Evolutionary conservation across 2,888 invertebrate species (phyloP).

Genomic region (Melolontha melolontha): DNA sequence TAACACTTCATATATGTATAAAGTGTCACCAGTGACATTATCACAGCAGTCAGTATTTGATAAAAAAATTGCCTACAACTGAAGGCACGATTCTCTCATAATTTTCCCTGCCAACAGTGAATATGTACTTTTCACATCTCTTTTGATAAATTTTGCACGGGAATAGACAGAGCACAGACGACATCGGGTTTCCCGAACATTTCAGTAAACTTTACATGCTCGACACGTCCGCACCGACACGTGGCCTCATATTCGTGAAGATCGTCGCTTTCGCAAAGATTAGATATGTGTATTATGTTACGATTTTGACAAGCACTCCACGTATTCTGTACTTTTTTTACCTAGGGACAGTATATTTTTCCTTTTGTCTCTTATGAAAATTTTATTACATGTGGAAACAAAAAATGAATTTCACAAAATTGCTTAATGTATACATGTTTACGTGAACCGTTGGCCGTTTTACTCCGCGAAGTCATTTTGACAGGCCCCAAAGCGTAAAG

Average conservation of each 20-base stretch:
- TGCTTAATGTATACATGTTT: too few relatives aligned
- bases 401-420: neutral
- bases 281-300: constrained; percentile 43
- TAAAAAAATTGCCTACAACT: constrained; percentile 22
- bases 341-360: constrained; percentile 12
- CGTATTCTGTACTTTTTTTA: constrained; percentile 31
- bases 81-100: constrained; percentile 28
- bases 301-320: constrained; percentile 35
- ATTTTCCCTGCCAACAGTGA: constrained; percentile 34
- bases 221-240: constrained; percentile 29
- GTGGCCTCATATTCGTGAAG: constrained; percentile 34
- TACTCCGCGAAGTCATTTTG: too few relatives aligned
- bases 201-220: constrained; percentile 23
- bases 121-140: constrained; percentile 29
- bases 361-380: constrained; percentile 16
- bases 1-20: neutral
- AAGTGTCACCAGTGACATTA: constrained; percentile 30
- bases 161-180: constrained; percentile 18
- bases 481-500: too few relatives aligned
- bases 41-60: constrained; percentile 17
- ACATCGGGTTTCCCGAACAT: constrained; percentile 8
- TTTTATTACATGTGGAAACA: neutral
- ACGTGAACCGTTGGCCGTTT: too few relatives aligned
- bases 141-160: constrained; percentile 35
- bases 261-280: constrained; percentile 43